A percentile compares a stretch with the other conserved stretches of the same genome.
Evolutionary conservation across 2,888 invertebrate genomes (phyloP).

Genomic region (Chromoteleia sp.): DNA sequence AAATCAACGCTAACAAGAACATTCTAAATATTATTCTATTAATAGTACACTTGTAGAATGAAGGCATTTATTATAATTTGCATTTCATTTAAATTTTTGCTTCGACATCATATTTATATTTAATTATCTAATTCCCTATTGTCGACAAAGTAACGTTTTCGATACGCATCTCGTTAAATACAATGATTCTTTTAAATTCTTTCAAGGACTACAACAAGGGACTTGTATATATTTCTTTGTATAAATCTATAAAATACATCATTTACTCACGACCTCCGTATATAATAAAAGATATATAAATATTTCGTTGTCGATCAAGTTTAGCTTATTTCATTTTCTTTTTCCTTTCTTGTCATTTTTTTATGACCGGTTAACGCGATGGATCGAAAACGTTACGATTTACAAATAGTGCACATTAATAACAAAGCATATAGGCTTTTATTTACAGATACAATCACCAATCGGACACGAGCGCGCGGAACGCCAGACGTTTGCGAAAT

Average conservation of each 20-base stretch:
- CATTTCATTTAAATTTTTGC: conserved; percentile 68
- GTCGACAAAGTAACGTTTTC: conserved; percentile 67
- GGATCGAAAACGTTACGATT: conserved; percentile 68
- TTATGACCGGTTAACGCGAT: conserved; percentile 18
- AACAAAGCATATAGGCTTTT: conserved; percentile 67
- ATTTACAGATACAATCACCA: conserved; percentile 68
- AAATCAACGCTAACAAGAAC: conserved; percentile 65
- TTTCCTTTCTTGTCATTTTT: conserved; percentile 1
- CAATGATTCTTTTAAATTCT: conserved; percentile 25
- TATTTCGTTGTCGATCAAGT: conserved; percentile 36
- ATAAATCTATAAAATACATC: conserved; percentile 63
- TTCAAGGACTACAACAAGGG: conserved; percentile 45
- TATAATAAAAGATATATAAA: conserved; percentile 59
- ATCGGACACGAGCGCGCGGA: conserved; percentile 35
- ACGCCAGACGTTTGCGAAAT: conserved; percentile 33
- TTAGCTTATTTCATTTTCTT: conserved; percentile 1
- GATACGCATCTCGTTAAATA: conserved; percentile 44
- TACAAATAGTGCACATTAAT: conserved; percentile 69
- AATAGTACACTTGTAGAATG: conserved; percentile 69
- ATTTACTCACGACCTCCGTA: conserved; percentile 32
- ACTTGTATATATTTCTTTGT: conserved; percentile 53
- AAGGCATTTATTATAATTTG: conserved; percentile 71
- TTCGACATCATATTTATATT: conserved; percentile 68
- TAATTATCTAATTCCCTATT: conserved; percentile 66
- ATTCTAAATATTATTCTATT: conserved; percentile 70